phyloP scores from a whole-genome alignment of 2,113 vertebrate genomes.

The Nyctereutes procyonoides region DNA sequence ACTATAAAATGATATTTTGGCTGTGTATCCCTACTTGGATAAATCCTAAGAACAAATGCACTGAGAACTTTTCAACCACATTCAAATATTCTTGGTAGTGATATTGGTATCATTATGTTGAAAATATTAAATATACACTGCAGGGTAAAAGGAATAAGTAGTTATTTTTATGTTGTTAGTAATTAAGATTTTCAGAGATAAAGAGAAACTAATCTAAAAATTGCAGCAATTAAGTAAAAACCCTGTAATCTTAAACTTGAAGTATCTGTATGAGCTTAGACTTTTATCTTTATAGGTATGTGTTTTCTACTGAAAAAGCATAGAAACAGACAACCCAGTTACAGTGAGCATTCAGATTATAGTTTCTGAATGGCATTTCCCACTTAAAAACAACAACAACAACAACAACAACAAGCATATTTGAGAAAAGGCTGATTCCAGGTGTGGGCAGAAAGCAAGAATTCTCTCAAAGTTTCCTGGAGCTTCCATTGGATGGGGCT shows the following conservation, averaged over 20 bases:
- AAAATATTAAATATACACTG: background rate
- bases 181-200: background rate
- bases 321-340: background rate
- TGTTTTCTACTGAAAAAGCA: background rate
- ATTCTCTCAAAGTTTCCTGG: background rate
- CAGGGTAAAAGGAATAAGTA: background rate
- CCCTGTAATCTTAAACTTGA: background rate
- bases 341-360: background rate
- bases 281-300: background rate
- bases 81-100: background rate
- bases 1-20: background rate
- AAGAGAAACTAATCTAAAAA: background rate
- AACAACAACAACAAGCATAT: too few species aligned
- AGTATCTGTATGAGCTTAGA: background rate
- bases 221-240: background rate
- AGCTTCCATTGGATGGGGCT: background rate
- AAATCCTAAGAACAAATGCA: background rate
- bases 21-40: background rate
- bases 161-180: background rate
- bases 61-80: background rate
- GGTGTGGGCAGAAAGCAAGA: background rate
- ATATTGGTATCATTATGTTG: background rate
- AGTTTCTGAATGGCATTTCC: background rate
- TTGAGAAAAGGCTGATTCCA: background rate
- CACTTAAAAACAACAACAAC: background rate